A percentile compares a stretch with the other conserved stretches of the same genome.
Conservation (phyloP, 92 coral and sea anemone species). For the Actinostola sp. region DNA sequence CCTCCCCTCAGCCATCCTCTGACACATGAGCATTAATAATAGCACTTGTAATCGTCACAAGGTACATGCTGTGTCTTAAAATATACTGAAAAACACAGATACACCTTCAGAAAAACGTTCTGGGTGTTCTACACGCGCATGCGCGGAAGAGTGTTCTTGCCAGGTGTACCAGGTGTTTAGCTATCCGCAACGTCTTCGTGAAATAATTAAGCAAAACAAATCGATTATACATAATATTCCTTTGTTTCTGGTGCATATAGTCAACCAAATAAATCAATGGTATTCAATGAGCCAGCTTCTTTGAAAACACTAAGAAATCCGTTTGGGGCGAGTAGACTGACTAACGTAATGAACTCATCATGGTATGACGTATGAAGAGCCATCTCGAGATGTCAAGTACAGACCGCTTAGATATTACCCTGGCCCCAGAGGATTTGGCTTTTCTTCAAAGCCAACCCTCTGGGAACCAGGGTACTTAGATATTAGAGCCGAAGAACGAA, state of each 20-base stretch:
- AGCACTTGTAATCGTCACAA: no score
- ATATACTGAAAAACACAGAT: neutral
- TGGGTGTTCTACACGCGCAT: neutral
- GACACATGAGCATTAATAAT: no score
- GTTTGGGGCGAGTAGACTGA: neutral
- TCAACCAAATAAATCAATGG: neutral
- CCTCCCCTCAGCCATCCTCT: no score
- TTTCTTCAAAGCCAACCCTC: no score
- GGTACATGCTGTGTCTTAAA: no score
- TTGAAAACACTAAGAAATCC: neutral
- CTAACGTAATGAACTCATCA: no score
- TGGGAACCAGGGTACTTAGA: no score
- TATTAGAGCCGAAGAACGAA: no score
- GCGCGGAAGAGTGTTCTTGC: neutral
- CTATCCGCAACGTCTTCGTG: neutral
- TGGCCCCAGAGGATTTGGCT: no score
- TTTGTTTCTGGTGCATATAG: constrained; percentile 20
- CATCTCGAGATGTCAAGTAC: neutral
- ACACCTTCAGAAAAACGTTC: neutral
- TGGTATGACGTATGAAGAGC: no score
- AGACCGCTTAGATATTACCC: no score
- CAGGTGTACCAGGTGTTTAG: constrained; percentile 9
- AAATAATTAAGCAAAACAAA: neutral
- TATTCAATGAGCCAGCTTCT: neutral
- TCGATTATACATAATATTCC: constrained; percentile 3